A percentile compares a stretch with the other conserved stretches of the same genome.
phyloP scores from a whole-genome alignment of 2,888 invertebrate genomes.

The Hoplodrina blanda region DNA sequence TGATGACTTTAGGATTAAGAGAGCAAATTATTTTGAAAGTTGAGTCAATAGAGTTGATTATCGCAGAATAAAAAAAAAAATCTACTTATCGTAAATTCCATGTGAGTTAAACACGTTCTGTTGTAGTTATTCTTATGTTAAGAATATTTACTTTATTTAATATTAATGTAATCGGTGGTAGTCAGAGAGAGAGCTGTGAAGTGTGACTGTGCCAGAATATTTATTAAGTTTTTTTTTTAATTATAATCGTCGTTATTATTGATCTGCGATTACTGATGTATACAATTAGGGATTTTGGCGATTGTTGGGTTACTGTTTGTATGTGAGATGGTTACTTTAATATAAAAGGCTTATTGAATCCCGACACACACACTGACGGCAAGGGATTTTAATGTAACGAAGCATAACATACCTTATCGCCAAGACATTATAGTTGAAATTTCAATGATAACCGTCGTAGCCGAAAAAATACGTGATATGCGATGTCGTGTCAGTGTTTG shows the following conservation, averaged over 20 bases:
- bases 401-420: too few relatives aligned
- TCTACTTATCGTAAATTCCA: constrained; percentile 72
- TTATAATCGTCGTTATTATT: constrained; percentile 76
- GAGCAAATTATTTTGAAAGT: constrained; percentile 52
- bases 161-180: constrained; percentile 76
- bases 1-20: constrained; percentile 49
- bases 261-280: constrained; percentile 79
- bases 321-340: neutral
- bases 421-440: too few relatives aligned
- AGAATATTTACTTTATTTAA: constrained; percentile 84
- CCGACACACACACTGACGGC: too few relatives aligned
- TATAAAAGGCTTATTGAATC: neutral
- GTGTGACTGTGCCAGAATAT: constrained; percentile 84
- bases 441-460: too few relatives aligned
- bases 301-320: constrained; percentile 49
- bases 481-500: too few relatives aligned
- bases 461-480: too few relatives aligned
- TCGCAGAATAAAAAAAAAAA: constrained; percentile 40
- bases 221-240: constrained; percentile 69
- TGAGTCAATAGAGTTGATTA: constrained; percentile 37
- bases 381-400: too few relatives aligned
- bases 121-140: constrained; percentile 89
- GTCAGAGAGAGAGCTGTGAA: constrained; percentile 70
- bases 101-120: constrained; percentile 69
- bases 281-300: constrained; percentile 56